phyloP scores from a whole-genome alignment of 2,888 invertebrate species.

The Apamea anceps region DNA sequence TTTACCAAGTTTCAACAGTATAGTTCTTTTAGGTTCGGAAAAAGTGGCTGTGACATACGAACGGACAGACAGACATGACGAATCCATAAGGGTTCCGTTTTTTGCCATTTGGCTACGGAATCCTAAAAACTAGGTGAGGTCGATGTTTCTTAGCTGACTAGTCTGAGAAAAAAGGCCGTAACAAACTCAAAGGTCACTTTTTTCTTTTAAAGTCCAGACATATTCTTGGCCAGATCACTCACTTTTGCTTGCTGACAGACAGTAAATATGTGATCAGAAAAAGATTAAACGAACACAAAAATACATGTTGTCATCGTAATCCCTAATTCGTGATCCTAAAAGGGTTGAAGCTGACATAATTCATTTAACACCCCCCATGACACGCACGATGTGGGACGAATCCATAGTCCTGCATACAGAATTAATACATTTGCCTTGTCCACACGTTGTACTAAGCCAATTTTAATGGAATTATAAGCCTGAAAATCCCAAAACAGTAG shows the following conservation, averaged over 20 bases:
- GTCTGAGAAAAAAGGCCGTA: too few relatives aligned
- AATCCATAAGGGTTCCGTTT: too few relatives aligned
- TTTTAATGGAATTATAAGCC: constrained; percentile 31
- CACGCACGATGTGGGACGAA: constrained; percentile 2
- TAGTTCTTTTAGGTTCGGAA: too few relatives aligned
- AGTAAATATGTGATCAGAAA: neutral
- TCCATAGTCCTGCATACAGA: neutral
- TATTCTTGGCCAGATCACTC: neutral
- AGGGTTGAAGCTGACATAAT: constrained; percentile 32
- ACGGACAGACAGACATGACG: too few relatives aligned
- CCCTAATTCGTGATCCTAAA: constrained; percentile 19
- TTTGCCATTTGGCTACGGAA: too few relatives aligned
- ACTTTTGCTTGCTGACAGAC: neutral
- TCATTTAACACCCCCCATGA: neutral
- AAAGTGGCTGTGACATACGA: too few relatives aligned
- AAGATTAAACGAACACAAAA: neutral
- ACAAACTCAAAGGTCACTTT: too few relatives aligned
- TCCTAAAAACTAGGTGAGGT: too few relatives aligned
- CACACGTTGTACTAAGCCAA: constrained; percentile 1
- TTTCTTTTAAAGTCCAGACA: too few relatives aligned
- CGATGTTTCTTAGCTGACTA: too few relatives aligned
- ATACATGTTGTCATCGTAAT: constrained; percentile 3
- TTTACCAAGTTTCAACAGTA: too few relatives aligned
- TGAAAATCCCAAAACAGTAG: constrained; percentile 3
- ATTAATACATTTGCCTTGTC: constrained; percentile 6